Evolutionary conservation across 2,797 vertebrate genomes (phyloP), one percentile per base, ranked within the genome.

Genomic region (Syngnathus acus): DNA sequence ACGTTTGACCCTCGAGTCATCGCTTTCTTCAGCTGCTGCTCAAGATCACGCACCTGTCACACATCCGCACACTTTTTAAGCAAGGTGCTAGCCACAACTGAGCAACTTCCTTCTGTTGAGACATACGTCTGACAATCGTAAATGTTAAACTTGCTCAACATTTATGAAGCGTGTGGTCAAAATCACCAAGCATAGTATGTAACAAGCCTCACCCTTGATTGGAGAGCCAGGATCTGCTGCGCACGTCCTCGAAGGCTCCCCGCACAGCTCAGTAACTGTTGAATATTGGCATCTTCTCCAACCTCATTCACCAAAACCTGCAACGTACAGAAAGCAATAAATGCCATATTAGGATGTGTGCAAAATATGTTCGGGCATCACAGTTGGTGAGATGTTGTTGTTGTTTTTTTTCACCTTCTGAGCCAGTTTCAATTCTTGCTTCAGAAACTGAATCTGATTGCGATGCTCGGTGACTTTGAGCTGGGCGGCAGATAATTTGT

Each of bases 191-290:
- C 32, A 32, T 3, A 4, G 10, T 54, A 14, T 54, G n/a, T 23
- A 11, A 4, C 21, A 10, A 8, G 61, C 0, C 65, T 91, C 76
- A 98, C 97, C 92, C 90, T 92, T 72, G 80, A 89, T 72, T 98
- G 95, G 37, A 99, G 85, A 73, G 89, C 81, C 1, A 98, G 91
- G 51, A 98, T 96, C 78, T 97, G 95, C 78, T 99, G 96, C 4
- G 96, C 91, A 26, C 96, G 91, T 4, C 96, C 96, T 72, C 96
- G 90, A 87, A 95, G 98, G 78, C 76, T 90, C 59, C 94, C 92
- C 0, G 91, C 89, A 19, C 75, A 85, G 77, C 71, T 82, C 40
- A 95, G 68, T 48, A 97, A 82, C 53, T 88, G 94, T 68, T 93
- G 93, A 55, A 98, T 65, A 42, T 80, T 94, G 73, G 96, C 88